These are phyloP conservation scores for Pemphigus obesinymphae DNA, from an alignment of 1,140 invertebrate genomes.

Conservation along the genomic window DNA sequence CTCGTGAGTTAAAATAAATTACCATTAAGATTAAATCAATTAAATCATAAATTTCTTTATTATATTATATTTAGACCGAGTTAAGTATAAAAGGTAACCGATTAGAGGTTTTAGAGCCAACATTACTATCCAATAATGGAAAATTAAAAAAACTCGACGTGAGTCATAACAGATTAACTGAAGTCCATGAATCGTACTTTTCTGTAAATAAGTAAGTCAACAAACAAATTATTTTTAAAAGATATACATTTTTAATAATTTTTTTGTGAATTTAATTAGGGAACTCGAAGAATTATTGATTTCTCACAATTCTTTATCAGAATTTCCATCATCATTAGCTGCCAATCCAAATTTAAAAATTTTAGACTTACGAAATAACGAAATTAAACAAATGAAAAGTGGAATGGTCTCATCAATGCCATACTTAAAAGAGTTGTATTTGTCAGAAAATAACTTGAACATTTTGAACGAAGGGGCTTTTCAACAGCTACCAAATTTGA, in stretches of 20 bases:
- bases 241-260: not conserved
- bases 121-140: slow-evolving; percentile 62
- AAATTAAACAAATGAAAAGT: slow-evolving; percentile 51
- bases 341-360: slow-evolving; percentile 62
- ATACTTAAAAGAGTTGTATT: slow-evolving; percentile 61
- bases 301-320: slow-evolving; percentile 69
- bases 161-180: slow-evolving; percentile 69
- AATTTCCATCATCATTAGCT: slow-evolving; percentile 66
- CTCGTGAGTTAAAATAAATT: slow-evolving; percentile 31
- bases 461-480: slow-evolving; percentile 68
- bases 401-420: slow-evolving; percentile 59
- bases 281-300: slow-evolving; percentile 69
- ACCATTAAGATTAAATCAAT: not conserved
- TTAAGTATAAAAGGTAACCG: slow-evolving; percentile 72
- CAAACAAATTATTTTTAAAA: not conserved
- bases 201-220: slow-evolving; percentile 55
- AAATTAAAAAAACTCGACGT: slow-evolving; percentile 66
- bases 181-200: slow-evolving; percentile 62
- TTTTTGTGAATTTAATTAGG: slow-evolving; percentile 50
- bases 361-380: slow-evolving; percentile 75
- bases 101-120: slow-evolving; percentile 64
- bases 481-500: slow-evolving; percentile 63
- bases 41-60: not conserved
- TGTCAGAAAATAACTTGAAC: slow-evolving; percentile 70
- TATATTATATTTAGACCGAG: slow-evolving; percentile 49